These are phyloP conservation scores for Serripes groenlandicus DNA, from an alignment of 2,888 invertebrate genomes.

Conservation along the genomic window DNA sequence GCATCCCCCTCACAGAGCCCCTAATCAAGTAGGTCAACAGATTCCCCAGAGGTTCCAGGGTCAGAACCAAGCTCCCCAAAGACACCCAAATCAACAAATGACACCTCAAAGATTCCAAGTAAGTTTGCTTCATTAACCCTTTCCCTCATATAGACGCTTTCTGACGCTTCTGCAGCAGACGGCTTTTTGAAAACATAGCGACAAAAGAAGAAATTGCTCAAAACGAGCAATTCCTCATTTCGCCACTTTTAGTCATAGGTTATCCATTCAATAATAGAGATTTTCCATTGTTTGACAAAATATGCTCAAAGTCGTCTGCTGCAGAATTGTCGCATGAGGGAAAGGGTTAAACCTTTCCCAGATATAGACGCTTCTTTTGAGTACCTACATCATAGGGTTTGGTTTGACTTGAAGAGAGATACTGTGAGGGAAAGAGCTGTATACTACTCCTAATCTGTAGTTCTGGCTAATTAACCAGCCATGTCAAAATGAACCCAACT, in stretches of 20 bases:
- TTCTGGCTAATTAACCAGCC: no score
- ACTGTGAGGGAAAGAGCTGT: no score
- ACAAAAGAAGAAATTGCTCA: background rate
- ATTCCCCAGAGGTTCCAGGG: conserved; percentile 15
- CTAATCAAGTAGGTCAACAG: conserved; percentile 11
- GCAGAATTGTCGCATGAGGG: background rate
- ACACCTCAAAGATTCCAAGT: conserved; percentile 39
- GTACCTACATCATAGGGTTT: no score
- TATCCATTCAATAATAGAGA: no score
- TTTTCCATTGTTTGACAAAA: background rate
- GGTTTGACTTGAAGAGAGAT: no score
- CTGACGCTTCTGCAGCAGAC: background rate
- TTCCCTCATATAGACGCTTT: background rate
- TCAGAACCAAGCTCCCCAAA: background rate
- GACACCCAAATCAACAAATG: conserved; percentile 7
- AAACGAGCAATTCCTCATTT: background rate
- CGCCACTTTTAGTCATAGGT: no score
- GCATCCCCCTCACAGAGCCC: conserved; percentile 6
- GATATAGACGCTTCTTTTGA: no score
- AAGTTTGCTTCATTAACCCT: background rate
- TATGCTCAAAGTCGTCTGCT: background rate
- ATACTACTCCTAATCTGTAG: no score
- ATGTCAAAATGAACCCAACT: no score
- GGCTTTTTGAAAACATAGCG: background rate
- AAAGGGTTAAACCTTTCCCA: background rate